phyloP scores from a whole-genome alignment of 1,140 invertebrate genomes.

The Drosophila sproati region DNA sequence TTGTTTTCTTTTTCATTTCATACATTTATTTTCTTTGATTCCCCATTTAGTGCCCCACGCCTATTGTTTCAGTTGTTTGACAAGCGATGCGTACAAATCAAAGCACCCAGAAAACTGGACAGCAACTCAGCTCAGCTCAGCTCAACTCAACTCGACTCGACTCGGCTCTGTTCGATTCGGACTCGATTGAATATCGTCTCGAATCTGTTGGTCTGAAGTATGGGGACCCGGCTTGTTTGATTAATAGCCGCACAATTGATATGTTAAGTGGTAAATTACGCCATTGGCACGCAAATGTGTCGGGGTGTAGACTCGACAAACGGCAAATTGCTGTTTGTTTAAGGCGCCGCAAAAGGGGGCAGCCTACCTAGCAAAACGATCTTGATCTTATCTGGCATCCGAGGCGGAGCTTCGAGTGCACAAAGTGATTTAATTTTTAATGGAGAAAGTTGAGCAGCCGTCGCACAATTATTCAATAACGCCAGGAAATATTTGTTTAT shows the following conservation, averaged over 20 bases:
- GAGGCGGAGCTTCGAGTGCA: slow-evolving; percentile 54
- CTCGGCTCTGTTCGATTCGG: slow-evolving; percentile 12
- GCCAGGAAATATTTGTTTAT: background rate
- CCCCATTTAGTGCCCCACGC: slow-evolving; percentile 9
- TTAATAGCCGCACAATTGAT: slow-evolving; percentile 82
- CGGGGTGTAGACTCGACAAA: slow-evolving; percentile 46
- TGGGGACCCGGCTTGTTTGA: slow-evolving; percentile 62
- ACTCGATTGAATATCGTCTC: slow-evolving; percentile 10
- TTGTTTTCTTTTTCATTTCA: background rate
- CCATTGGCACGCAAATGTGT: slow-evolving; percentile 81
- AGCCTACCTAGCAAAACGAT: slow-evolving; percentile 19
- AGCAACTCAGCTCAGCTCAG: slow-evolving; percentile 7
- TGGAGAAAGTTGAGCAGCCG: slow-evolving; percentile 56
- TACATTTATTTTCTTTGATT: slow-evolving; percentile 5
- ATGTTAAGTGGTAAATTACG: slow-evolving; percentile 83
- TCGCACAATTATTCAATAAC: slow-evolving; percentile 73
- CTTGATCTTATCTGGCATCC: slow-evolving; percentile 42
- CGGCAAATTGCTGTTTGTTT: slow-evolving; percentile 77
- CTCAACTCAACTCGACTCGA: slow-evolving; percentile 1
- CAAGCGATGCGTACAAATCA: slow-evolving; percentile 82
- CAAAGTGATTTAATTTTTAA: slow-evolving; percentile 80
- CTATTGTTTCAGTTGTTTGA: slow-evolving; percentile 77
- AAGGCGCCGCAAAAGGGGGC: slow-evolving; percentile 69
- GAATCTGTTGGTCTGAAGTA: slow-evolving; percentile 21
- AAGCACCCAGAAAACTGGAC: slow-evolving; percentile 68